These are phyloP conservation scores for Zhuqinia jingwanae DNA, from an alignment of 2,888 invertebrate genomes.

Conservation along the genomic window DNA sequence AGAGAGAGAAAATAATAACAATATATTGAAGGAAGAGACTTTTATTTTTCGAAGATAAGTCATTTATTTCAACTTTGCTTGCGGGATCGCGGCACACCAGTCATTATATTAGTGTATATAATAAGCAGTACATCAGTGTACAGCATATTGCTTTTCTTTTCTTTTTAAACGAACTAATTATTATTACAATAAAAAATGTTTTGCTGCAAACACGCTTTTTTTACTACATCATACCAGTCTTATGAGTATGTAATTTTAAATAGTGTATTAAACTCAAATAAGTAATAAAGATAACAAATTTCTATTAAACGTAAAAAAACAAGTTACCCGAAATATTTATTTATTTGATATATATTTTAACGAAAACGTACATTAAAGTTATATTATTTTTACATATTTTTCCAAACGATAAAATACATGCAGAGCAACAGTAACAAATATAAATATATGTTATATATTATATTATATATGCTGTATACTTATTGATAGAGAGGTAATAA, in stretches of 20 bases:
- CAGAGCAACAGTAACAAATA: background rate
- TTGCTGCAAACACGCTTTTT: constrained; percentile 1
- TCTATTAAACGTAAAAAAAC: constrained; percentile 29
- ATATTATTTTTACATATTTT: background rate
- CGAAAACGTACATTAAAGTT: no score
- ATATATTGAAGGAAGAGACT: no score
- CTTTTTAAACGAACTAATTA: no score
- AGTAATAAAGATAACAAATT: background rate
- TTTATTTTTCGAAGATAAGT: no score
- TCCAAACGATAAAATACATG: no score
- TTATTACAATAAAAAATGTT: background rate
- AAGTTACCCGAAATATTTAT: background rate
- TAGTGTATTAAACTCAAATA: background rate
- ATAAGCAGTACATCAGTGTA: background rate
- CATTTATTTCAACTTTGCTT: no score
- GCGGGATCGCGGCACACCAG: no score
- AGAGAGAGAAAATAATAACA: no score
- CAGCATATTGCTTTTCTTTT: no score
- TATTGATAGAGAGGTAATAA: constrained; percentile 24
- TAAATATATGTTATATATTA: constrained; percentile 26
- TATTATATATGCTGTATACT: background rate
- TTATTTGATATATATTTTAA: background rate
- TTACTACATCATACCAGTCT: constrained; percentile 31
- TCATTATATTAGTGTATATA: no score
- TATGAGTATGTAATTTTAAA: constrained; percentile 12